Evolutionary conservation across 2,113 vertebrate species (phyloP).

Genomic region (Eulemur rufifrons): DNA sequence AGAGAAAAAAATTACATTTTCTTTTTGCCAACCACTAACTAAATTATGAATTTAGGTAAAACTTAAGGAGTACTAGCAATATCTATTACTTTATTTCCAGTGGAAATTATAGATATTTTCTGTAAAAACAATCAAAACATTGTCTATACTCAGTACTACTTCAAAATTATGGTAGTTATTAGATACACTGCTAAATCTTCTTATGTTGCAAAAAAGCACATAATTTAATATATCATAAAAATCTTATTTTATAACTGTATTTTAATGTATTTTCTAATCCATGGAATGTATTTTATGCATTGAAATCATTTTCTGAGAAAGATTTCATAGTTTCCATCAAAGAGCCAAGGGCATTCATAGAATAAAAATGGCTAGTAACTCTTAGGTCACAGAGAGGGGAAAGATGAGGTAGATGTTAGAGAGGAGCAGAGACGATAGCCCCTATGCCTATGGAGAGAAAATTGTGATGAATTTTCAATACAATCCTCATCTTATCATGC

Average conservation of each 20-base stretch:
- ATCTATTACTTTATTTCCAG: neutral
- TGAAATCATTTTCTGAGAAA: constrained; percentile 12
- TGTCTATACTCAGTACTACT: neutral
- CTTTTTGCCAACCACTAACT: neutral
- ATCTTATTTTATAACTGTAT: neutral
- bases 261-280: neutral
- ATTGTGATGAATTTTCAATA: neutral
- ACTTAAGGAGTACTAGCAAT: neutral
- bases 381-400: neutral
- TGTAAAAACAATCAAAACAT: neutral
- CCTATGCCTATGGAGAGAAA: neutral
- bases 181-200: neutral
- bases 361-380: neutral
- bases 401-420: neutral
- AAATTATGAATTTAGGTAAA: constrained; percentile 11
- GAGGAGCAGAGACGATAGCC: neutral
- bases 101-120: neutral
- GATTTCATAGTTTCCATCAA: neutral
- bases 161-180: neutral
- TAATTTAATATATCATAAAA: neutral
- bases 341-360: neutral
- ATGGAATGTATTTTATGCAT: neutral
- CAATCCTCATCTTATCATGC: neutral
- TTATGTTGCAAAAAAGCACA: neutral
- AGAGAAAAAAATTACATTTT: neutral